Percentiles rank a stretch among this genome's conserved stretches.
Conservation (phyloP, 2,113 vertebrate species). For the Stictonetta naevosa region DNA sequence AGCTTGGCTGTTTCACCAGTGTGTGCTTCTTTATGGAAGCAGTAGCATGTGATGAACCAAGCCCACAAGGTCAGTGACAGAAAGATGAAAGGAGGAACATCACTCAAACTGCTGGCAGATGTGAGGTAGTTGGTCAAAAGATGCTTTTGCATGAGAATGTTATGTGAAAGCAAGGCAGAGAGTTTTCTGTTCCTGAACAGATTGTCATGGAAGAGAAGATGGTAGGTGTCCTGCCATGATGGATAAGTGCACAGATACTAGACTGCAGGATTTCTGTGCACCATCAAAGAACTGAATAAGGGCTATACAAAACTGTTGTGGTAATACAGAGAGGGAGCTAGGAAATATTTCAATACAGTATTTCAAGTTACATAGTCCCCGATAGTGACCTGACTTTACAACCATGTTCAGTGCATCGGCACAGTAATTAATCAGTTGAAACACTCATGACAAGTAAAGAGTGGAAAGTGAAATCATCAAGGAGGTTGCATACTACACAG, state of each 20-base stretch:
- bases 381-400: neutral
- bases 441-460: neutral
- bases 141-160: rapidly evolving
- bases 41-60: rapidly evolving
- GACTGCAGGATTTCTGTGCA: neutral
- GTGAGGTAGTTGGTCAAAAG: neutral
- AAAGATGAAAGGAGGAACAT: neutral
- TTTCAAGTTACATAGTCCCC: neutral
- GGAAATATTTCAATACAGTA: neutral
- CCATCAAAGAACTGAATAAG: neutral
- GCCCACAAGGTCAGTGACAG: neutral
- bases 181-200: neutral
- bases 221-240: neutral
- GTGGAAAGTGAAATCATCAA: neutral
- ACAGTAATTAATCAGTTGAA: neutral
- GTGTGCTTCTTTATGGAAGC: neutral
- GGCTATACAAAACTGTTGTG: neutral
- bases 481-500: neutral
- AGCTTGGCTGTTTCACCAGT: neutral
- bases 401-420: neutral
- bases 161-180: neutral
- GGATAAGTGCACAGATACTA: neutral
- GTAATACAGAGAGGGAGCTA: neutral
- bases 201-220: neutral
- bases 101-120: neutral